Percentiles rank a stretch among this genome's conserved stretches.
Conservation (phyloP, 23 tunicate genomes). For the Styela plicata region DNA sequence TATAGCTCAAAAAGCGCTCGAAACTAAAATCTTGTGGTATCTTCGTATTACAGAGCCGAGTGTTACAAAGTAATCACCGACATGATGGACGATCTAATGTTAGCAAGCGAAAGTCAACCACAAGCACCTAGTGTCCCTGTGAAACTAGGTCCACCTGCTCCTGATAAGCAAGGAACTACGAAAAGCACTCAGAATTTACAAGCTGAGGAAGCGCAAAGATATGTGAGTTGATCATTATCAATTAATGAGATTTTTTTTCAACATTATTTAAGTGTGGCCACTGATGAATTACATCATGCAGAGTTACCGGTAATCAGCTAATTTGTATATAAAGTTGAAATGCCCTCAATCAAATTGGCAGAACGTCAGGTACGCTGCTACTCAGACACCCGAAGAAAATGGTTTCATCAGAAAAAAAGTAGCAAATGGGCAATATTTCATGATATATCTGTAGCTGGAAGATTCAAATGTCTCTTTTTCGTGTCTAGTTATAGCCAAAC, state of each 20-base stretch:
- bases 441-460: no score
- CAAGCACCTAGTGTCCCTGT: constrained; percentile 85
- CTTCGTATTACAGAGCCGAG: constrained; percentile 48
- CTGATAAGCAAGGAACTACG: constrained; percentile 17
- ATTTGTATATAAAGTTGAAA: no score
- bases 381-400: no score
- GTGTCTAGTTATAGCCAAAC: no score
- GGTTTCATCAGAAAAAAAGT: no score
- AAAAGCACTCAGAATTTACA: constrained; percentile 8
- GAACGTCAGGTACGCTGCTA: no score
- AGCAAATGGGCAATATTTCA: no score
- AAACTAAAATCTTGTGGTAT: no score
- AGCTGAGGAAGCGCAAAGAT: constrained; percentile 73
- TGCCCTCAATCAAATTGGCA: no score
- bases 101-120: constrained; percentile 43
- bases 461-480: no score
- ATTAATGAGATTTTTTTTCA: not conserved
- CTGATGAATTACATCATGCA: not conserved
- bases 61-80: constrained; percentile 85
- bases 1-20: no score
- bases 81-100: constrained; percentile 72
- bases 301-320: no score
- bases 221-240: constrained; percentile 24
- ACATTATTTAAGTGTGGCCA: not conserved
- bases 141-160: constrained; percentile 68